These are phyloP conservation scores for Diphyllodes magnificus DNA, from an alignment of 2,113 vertebrate species.

Conservation along the genomic window DNA sequence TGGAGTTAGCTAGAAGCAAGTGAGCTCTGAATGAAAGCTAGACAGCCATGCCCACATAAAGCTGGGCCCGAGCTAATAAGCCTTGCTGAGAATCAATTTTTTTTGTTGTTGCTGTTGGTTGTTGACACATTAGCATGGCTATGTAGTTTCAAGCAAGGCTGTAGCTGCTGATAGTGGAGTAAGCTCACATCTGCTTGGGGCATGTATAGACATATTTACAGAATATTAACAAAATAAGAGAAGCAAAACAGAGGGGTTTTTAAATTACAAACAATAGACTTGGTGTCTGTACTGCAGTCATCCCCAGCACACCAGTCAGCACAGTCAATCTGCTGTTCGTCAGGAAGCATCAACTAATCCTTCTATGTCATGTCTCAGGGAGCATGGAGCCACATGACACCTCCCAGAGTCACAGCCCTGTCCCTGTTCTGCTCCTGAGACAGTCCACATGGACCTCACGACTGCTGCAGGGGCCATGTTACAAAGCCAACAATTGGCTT, in stretches of 20 bases:
- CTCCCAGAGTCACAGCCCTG: neutral
- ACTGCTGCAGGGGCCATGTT: neutral
- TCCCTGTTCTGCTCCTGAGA: neutral
- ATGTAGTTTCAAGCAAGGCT: neutral
- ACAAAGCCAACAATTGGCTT: neutral
- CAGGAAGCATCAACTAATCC: neutral
- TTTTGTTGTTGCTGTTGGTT: neutral
- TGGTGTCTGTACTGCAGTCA: neutral
- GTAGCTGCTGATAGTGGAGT: neutral
- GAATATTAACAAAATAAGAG: neutral
- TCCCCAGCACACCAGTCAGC: neutral
- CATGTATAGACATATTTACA: neutral
- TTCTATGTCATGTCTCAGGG: rapidly evolving
- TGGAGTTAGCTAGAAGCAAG: neutral
- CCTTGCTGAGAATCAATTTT: neutral
- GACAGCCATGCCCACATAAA: neutral
- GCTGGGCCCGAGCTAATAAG: neutral
- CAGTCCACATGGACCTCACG: neutral
- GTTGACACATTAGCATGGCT: neutral
- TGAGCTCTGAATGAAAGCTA: neutral
- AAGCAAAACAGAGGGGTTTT: neutral
- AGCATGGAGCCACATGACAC: neutral
- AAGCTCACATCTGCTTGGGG: neutral
- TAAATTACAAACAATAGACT: neutral
- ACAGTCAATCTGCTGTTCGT: neutral